These are phyloP conservation scores for Pogonophryne albipinna DNA, from an alignment of 2,797 vertebrate species.

Conservation along the genomic window DNA sequence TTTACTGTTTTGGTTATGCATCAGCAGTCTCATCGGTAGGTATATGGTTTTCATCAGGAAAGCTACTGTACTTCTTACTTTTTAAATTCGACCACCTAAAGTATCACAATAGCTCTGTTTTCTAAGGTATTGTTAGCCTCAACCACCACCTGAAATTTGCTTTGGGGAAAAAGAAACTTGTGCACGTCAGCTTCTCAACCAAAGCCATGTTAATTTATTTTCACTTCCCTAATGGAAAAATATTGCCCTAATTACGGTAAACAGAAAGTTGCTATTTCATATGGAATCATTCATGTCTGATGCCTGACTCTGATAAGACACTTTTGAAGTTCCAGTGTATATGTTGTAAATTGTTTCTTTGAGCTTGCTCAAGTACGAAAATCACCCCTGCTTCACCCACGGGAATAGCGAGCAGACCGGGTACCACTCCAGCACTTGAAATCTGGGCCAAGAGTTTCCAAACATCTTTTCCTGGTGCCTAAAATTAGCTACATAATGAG, in stretches of 20 bases:
- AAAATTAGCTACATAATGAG: slow-evolving; percentile 89
- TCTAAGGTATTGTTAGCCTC: slow-evolving; percentile 16
- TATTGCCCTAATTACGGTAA: slow-evolving; percentile 89
- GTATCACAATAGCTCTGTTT: slow-evolving; percentile 3
- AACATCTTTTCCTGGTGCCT: slow-evolving; percentile 88
- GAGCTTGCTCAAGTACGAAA: slow-evolving; percentile 86
- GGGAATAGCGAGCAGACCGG: slow-evolving; percentile 80
- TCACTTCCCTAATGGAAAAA: slow-evolving; percentile 88
- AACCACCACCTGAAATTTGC: slow-evolving; percentile 35
- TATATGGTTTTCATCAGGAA: not conserved
- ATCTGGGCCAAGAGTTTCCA: slow-evolving; percentile 83
- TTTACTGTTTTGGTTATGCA: slow-evolving; percentile 4
- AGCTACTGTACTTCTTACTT: too few species aligned
- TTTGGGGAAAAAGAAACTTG: slow-evolving; percentile 31
- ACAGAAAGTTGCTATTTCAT: slow-evolving; percentile 89
- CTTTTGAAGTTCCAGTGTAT: slow-evolving; percentile 89
- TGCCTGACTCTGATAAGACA: slow-evolving; percentile 87
- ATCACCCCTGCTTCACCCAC: slow-evolving; percentile 84
- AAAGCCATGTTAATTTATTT: slow-evolving; percentile 86
- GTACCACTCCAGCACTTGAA: slow-evolving; percentile 79
- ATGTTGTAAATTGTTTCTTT: slow-evolving; percentile 88
- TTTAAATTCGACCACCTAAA: not conserved
- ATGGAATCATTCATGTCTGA: slow-evolving; percentile 90
- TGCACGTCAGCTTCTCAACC: slow-evolving; percentile 75
- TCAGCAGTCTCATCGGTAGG: not conserved